phyloP scores from a whole-genome alignment of 2,113 vertebrate species.

The Pseudois nayaur region DNA sequence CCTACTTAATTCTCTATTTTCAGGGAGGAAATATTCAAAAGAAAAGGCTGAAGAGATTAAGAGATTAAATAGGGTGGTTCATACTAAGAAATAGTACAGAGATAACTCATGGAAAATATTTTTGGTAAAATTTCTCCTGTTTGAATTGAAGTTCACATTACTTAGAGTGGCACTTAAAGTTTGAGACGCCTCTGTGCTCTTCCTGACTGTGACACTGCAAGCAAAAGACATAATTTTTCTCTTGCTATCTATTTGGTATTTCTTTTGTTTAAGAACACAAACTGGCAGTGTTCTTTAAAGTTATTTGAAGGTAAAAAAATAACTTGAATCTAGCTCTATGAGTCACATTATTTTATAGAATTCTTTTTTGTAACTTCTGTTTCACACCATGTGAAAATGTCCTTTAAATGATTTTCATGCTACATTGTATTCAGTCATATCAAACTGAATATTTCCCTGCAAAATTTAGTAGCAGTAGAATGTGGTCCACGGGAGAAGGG shows the following conservation, averaged over 20 bases:
- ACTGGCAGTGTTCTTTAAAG: background rate
- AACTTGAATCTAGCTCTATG: background rate
- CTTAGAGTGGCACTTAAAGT: background rate
- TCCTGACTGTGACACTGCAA: background rate
- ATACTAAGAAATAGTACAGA: background rate
- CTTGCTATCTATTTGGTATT: background rate
- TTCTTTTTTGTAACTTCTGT: background rate
- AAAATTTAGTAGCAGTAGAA: background rate
- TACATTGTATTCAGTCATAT: background rate
- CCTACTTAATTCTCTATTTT: background rate
- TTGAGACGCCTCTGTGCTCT: background rate
- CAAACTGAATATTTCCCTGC: background rate
- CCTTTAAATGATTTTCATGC: background rate
- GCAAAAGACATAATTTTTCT: background rate
- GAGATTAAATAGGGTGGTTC: background rate
- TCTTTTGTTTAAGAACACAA: background rate
- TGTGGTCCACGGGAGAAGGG: too few species aligned
- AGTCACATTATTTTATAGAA: background rate
- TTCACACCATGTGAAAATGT: background rate
- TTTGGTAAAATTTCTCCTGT: background rate
- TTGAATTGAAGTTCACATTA: background rate
- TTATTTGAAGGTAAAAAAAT: background rate
- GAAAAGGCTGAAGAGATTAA: background rate
- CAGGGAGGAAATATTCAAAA: background rate
- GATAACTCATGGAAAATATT: background rate